These are phyloP conservation scores for Fragum whitleyi DNA, from an alignment of 2,888 invertebrate genomes.

Conservation along the genomic window DNA sequence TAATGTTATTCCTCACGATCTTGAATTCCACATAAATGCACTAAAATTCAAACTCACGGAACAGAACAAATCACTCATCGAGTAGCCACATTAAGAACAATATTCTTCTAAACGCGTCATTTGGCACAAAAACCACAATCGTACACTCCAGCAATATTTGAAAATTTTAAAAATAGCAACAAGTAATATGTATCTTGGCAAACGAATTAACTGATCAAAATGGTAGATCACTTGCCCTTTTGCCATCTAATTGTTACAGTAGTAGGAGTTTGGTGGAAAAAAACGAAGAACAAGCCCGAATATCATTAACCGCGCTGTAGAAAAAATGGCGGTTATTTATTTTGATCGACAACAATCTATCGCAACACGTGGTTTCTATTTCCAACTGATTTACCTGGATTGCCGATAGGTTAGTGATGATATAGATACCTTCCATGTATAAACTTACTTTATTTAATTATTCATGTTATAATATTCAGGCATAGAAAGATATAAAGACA, in stretches of 20 bases:
- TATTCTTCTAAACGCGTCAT: slow-evolving; percentile 9
- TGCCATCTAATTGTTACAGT: background rate
- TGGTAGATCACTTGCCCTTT: background rate
- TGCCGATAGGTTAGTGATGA: background rate
- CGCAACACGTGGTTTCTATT: slow-evolving; percentile 4
- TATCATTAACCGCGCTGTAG: background rate
- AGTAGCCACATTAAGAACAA: slow-evolving; percentile 9
- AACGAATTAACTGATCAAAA: background rate
- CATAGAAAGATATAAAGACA: no score
- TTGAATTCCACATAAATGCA: background rate
- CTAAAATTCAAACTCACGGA: background rate
- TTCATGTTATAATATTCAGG: background rate
- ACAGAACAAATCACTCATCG: background rate
- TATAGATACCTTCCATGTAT: background rate
- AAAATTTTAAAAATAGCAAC: slow-evolving; percentile 16
- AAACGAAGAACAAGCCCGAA: background rate
- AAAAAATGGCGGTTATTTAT: slow-evolving; percentile 1
- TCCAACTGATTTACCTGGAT: background rate
- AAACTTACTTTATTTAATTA: background rate
- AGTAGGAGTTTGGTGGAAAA: background rate
- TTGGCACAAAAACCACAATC: slow-evolving; percentile 13
- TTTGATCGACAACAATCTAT: background rate
- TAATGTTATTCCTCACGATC: no score
- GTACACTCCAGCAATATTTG: slow-evolving; percentile 14
- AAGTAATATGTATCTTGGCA: slow-evolving; percentile 8